A percentile compares a stretch with the other conserved stretches of the same genome.
Evolutionary conservation across 2,113 vertebrate genomes (phyloP).

Genomic region (Ploceus nigricollis): DNA sequence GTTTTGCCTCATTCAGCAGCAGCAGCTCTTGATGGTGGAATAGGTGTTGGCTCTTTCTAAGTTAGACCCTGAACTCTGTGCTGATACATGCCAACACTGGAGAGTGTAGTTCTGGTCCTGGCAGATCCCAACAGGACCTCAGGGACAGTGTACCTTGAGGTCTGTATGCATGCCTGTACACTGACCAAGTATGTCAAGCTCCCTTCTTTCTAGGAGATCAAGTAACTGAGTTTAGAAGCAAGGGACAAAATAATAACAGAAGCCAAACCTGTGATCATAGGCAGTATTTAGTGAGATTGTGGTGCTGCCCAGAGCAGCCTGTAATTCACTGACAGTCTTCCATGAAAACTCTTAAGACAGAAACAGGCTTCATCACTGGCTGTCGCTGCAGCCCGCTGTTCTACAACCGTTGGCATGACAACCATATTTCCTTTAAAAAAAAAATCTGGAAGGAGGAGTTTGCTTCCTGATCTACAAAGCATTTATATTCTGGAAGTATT

Average conservation of each 20-base stretch:
- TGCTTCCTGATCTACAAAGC: background rate
- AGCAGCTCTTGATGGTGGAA: background rate
- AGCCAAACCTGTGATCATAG: background rate
- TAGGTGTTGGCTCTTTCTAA: background rate
- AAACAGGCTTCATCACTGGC: background rate
- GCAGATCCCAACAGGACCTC: background rate
- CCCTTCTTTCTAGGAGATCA: background rate
- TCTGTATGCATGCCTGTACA: background rate
- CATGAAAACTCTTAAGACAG: background rate
- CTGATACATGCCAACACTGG: rapidly evolving
- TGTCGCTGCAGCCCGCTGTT: conserved; percentile 41
- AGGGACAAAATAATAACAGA: background rate
- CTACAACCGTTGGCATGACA: conserved; percentile 18
- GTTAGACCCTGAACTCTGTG: background rate
- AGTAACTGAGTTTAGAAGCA: background rate
- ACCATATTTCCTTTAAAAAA: background rate
- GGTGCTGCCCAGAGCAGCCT: background rate
- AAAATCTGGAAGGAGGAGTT: background rate
- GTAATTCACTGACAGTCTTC: background rate
- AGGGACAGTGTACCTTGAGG: background rate
- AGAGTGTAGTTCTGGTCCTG: background rate
- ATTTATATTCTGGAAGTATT: background rate
- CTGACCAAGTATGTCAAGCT: background rate
- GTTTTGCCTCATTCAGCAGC: background rate
- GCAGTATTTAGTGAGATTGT: background rate